Evolutionary conservation across 2,888 invertebrate species (phyloP).

Genomic region (Sepiola atlantica): DNA sequence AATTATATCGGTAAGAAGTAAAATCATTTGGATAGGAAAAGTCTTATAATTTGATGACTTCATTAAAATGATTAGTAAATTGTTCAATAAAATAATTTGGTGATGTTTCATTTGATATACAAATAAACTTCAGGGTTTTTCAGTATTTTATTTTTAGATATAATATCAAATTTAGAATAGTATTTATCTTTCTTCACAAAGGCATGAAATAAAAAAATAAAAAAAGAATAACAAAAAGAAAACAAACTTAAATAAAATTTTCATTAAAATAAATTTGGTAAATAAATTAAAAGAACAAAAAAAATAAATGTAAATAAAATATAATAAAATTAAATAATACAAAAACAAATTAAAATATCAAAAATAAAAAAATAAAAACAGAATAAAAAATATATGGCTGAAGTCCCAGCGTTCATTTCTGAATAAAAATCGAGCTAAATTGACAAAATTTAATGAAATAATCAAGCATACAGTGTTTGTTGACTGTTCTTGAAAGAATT

Average conservation of each 20-base stretch:
- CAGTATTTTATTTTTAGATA: neutral
- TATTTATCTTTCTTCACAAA: neutral
- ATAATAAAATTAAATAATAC: neutral
- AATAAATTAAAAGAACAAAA: neutral
- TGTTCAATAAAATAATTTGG: neutral
- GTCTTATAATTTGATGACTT: neutral
- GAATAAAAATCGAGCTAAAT: neutral
- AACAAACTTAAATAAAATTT: neutral
- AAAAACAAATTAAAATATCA: neutral
- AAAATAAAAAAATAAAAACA: neutral
- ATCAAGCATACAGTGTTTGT: neutral
- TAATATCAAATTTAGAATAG: neutral
- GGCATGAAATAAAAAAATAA: neutral
- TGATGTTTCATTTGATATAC: neutral
- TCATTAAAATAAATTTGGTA: neutral
- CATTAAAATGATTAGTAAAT: neutral
- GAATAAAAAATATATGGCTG: neutral
- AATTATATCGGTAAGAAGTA: too few relatives aligned
- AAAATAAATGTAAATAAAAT: neutral
- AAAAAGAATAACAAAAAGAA: neutral
- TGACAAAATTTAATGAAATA: neutral
- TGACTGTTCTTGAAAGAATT: neutral
- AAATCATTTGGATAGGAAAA: too few relatives aligned
- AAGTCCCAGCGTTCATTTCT: neutral
- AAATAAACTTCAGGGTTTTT: neutral